These are phyloP conservation scores for Gorilla gorilla DNA, from an alignment of 2,113 vertebrate genomes.

Conservation along the genomic window DNA sequence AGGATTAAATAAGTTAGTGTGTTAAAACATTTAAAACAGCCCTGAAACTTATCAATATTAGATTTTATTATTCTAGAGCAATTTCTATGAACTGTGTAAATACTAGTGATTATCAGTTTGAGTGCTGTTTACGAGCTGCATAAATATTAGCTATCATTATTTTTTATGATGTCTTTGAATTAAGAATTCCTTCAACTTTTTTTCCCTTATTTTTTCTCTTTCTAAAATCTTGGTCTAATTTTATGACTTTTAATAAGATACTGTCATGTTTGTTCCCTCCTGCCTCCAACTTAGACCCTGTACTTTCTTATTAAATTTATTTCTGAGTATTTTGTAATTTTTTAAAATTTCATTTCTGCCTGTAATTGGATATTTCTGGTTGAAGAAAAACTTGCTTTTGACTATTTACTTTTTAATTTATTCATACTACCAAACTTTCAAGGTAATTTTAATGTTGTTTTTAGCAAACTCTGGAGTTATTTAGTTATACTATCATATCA, in stretches of 20 bases:
- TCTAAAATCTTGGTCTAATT: not conserved
- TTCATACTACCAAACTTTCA: not conserved
- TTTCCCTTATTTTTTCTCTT: not conserved
- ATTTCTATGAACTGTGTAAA: not conserved
- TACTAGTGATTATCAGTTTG: not conserved
- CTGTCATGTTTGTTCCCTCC: not conserved
- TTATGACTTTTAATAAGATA: not conserved
- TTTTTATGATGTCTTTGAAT: not conserved
- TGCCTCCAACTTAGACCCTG: not conserved
- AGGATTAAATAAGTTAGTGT: not conserved
- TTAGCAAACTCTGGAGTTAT: not conserved
- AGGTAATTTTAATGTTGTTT: conserved; percentile 18
- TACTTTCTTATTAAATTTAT: not conserved
- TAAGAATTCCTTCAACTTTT: not conserved
- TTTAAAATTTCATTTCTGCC: not conserved
- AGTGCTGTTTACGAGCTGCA: not conserved
- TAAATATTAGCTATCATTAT: not conserved
- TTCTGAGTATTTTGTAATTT: not conserved
- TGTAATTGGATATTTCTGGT: not conserved
- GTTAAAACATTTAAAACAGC: not conserved
- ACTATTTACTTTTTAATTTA: not conserved
- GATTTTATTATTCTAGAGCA: not conserved
- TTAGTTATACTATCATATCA: not conserved
- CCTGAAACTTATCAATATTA: not conserved
- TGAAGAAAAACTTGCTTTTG: conserved; percentile 1